Evolutionary conservation across 2,113 vertebrate genomes (phyloP).

Genomic region (human): GRCh38 chr13:31565001-31565500

Average conservation of each 20-base stretch:
- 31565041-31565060: constrained; percentile 14
- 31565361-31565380: background rate
- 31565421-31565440: background rate
- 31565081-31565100: constrained; percentile 14
- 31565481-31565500: background rate
- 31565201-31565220: background rate
- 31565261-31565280: background rate
- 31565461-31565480: background rate
- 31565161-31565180: background rate
- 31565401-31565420: no score
- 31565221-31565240: background rate
- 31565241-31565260: background rate
- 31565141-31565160: constrained; percentile 31
- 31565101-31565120: constrained; percentile 51
- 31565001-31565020: background rate
- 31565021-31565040: background rate
- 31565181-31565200: background rate
- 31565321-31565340: background rate
- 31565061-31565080: constrained; percentile 42
- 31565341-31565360: background rate
- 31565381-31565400: background rate
- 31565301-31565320: background rate
- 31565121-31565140: constrained; percentile 56
- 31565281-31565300: background rate
- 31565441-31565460: background rate